Evolutionary conservation across 2,797 vertebrate genomes (phyloP), one percentile per base, ranked within the genome.

Genomic region (Staurois parvus): DNA sequence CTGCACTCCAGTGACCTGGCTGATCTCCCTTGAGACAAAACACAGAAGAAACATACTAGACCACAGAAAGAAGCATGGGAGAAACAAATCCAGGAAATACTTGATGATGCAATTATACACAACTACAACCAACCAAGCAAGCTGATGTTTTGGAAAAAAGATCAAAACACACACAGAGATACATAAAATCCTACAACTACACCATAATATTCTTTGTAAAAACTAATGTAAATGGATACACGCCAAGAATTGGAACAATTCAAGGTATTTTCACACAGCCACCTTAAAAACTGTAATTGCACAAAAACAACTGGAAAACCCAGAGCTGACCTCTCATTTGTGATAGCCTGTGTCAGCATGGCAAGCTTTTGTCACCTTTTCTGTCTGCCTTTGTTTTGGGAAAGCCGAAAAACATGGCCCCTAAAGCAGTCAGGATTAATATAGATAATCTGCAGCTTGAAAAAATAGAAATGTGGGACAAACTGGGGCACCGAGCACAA

Each of bases 1-100:
- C 52, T 59, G 37, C 26, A 80, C 78, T 21, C 32, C 24, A 5
- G 64, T 28, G 81, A 52, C 73, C 66, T 40, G 21, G n/a, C 37
- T 37, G 37, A 56, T 19, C 24, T 42, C 79, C 34, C 69, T 11
- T 21, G 52, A 12, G 52, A 28, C 8, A 73, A 11, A 75, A 48
- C 3, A 42, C 0, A 29, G 48, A 42, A 32, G 42, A 72, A 21
- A 56, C 19, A 24, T 30, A 30, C 73, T 45, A 45, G 42, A 37
- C 8, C 62, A 64, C 62, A 64, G 32, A 37, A 37, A 70, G 8
- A 72, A 21, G n/a, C 70, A 42, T 28, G 0, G 12, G 3, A 11
- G n/a, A 45, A 42, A 42, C n/a, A n/a, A 48, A 26, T 40, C 34
- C 32, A n/a, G 69, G n/a, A 72, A 37, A 37, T 10, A 37, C 21